phyloP scores from a whole-genome alignment of 2,797 vertebrate species.

The Channallabes apus region DNA sequence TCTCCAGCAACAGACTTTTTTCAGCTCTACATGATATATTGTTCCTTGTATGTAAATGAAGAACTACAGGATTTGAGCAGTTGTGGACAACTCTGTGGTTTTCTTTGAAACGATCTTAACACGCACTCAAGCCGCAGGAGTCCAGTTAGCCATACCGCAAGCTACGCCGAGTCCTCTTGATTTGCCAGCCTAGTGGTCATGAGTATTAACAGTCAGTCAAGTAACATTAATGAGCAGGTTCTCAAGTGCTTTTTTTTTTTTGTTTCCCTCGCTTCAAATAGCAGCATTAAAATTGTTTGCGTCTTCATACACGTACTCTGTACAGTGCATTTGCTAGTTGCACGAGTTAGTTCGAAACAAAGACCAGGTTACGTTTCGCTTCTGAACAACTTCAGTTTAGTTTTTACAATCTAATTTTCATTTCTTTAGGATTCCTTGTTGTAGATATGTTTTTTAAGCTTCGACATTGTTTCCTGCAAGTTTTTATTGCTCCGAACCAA shows the following conservation, averaged over 20 bases:
- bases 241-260: not conserved
- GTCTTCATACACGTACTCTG: not conserved
- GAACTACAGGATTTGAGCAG: conserved; percentile 41
- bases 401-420: not conserved
- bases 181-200: not conserved
- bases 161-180: not conserved
- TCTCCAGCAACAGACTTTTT: conserved; percentile 48
- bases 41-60: conserved; percentile 56
- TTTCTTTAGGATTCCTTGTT: not conserved
- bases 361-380: not conserved
- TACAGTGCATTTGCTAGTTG: not conserved
- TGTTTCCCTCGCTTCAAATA: not conserved
- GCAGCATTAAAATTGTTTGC: not conserved
- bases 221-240: not conserved
- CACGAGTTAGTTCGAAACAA: not conserved
- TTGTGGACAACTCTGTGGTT: conserved; percentile 41
- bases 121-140: conserved; percentile 24
- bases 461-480: not conserved
- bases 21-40: conserved; percentile 54
- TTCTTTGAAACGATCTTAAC: conserved; percentile 37
- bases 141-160: not conserved
- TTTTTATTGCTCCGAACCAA: not conserved
- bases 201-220: not conserved
- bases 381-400: not conserved
- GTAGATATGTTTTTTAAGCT: not conserved